Conservation (phyloP, 2,888 invertebrate species). For the Oligia latruncula region DNA sequence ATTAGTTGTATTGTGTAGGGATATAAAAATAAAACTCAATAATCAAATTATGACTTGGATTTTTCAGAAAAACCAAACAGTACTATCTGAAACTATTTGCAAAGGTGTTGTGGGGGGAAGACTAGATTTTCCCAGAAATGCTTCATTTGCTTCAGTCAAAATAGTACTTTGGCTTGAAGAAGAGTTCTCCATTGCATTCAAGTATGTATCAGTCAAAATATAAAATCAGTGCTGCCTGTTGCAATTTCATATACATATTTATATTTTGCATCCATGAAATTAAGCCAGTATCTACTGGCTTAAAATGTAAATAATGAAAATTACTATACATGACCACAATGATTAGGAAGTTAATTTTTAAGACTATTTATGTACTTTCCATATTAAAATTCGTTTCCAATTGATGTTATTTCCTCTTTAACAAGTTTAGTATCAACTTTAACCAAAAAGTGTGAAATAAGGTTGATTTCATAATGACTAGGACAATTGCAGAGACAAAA, state of each 20-base stretch:
- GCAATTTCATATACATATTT: neutral
- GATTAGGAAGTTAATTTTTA: too few relatives aligned
- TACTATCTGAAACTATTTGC: slow-evolving; percentile 94
- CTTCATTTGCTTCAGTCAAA: slow-evolving; percentile 95
- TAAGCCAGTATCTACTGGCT: too few relatives aligned
- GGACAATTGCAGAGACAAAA: too few relatives aligned
- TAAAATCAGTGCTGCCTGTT: neutral
- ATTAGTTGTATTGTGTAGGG: neutral
- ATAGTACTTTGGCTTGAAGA: slow-evolving; percentile 96
- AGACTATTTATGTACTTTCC: too few relatives aligned
- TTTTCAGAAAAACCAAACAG: slow-evolving; percentile 92
- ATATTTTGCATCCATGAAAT: too few relatives aligned
- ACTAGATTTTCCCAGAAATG: slow-evolving; percentile 95
- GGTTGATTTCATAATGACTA: too few relatives aligned
- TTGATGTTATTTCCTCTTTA: too few relatives aligned
- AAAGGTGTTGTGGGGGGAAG: slow-evolving; percentile 95
- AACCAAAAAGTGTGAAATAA: too few relatives aligned
- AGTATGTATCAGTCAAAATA: slow-evolving; percentile 79
- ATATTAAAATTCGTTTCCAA: too few relatives aligned
- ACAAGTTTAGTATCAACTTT: too few relatives aligned
- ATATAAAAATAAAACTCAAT: neutral
- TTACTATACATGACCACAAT: neutral
- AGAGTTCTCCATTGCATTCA: slow-evolving; percentile 94
- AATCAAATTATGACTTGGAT: neutral
- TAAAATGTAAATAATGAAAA: neutral